These are phyloP conservation scores for Ammodytes dubius DNA, from an alignment of 2,113 vertebrate species.

Conservation along the genomic window DNA sequence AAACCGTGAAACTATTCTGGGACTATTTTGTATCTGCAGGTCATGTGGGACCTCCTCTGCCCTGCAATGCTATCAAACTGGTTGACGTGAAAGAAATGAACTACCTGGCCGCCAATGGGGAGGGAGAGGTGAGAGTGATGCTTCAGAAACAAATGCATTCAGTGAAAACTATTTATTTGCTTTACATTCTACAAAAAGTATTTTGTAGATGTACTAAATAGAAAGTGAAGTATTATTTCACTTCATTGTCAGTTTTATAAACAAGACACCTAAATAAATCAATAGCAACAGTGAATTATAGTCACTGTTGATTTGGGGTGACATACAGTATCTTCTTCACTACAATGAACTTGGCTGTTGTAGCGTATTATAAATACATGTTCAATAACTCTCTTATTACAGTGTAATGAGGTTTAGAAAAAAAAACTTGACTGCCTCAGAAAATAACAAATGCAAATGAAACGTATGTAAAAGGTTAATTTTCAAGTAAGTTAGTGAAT, in stretches of 20 bases:
- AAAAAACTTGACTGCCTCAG: neutral
- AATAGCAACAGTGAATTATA: neutral
- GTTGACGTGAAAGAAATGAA: slow-evolving; percentile 97
- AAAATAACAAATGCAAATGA: neutral
- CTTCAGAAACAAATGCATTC: neutral
- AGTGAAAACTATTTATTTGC: neutral
- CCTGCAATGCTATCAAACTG: slow-evolving; percentile 92
- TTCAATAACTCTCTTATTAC: neutral
- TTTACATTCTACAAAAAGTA: neutral
- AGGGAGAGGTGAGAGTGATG: slow-evolving; percentile 91
- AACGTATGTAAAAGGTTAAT: neutral
- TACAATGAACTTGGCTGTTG: neutral
- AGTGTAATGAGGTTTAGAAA: too few species aligned
- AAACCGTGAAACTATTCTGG: neutral
- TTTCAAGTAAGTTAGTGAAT: neutral
- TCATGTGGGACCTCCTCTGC: slow-evolving; percentile 95
- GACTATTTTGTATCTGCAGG: slow-evolving; percentile 80
- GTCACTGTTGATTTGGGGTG: neutral
- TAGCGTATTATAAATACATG: neutral
- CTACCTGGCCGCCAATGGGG: slow-evolving; percentile 92
- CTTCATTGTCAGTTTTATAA: neutral
- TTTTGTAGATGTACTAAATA: neutral
- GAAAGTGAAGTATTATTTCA: neutral
- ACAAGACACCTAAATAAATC: neutral
- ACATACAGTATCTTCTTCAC: neutral